A percentile compares a stretch with the other conserved stretches of the same genome.
These are phyloP conservation scores for Drosophila willistoni DNA, from an alignment of 1,140 invertebrate genomes.

Conservation along the genomic window DNA sequence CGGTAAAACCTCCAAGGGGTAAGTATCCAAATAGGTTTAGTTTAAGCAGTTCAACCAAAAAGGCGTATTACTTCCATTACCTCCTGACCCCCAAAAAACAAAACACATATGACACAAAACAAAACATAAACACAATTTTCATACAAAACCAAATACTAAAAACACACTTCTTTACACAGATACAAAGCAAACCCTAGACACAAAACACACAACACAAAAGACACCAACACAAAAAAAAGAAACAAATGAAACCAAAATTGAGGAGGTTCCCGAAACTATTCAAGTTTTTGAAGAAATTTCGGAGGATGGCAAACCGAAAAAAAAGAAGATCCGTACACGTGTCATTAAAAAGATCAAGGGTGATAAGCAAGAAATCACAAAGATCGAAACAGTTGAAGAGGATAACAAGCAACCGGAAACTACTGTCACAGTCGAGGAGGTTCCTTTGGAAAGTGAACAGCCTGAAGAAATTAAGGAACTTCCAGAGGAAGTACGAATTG, in stretches of 20 bases:
- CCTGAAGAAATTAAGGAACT: constrained; percentile 72
- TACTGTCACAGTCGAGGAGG: constrained; percentile 56
- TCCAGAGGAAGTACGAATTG: constrained; percentile 74
- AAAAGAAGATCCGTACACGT: constrained; percentile 54
- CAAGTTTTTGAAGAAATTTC: constrained; percentile 48
- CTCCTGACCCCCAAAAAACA: constrained; percentile 45
- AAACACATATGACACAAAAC: constrained; percentile 82
- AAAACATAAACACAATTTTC: constrained; percentile 42
- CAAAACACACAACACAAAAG: constrained; percentile 84
- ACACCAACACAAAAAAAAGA: constrained; percentile 77
- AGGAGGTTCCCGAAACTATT: constrained; percentile 61
- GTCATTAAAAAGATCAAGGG: constrained; percentile 55
- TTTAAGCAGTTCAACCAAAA: constrained; percentile 55
- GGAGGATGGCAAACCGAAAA: constrained; percentile 46
- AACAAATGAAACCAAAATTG: constrained; percentile 83
- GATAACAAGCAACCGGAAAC: constrained; percentile 57
- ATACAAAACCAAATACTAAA: constrained; percentile 62
- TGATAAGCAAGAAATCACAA: constrained; percentile 79
- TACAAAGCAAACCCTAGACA: constrained; percentile 83
- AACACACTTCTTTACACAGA: constrained; percentile 81
- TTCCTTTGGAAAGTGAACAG: constrained; percentile 37
- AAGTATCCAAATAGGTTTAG: constrained; percentile 54
- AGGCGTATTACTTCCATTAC: constrained; percentile 77
- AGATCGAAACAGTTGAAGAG: constrained; percentile 70
- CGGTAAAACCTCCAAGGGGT: constrained; percentile 48